A percentile compares a stretch with the other conserved stretches of the same genome.
Evolutionary conservation across 2,113 vertebrate species (phyloP).

Genomic region (Promerops cafer): DNA sequence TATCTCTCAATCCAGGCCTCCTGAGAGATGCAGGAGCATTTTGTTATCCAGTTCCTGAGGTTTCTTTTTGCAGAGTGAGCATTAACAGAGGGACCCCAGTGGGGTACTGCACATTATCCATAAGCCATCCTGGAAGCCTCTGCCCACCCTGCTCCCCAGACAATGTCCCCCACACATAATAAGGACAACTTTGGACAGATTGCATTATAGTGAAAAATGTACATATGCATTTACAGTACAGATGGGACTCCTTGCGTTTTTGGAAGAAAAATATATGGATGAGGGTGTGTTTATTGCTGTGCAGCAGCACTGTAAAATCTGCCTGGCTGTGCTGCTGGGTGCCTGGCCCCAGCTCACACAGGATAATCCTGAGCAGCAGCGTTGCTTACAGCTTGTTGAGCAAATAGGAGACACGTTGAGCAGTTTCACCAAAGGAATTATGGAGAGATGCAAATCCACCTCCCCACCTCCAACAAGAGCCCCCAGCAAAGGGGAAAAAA

Average conservation of each 20-base stretch:
- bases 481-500: not conserved
- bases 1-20: not conserved
- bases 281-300: not conserved
- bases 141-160: not conserved
- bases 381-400: not conserved
- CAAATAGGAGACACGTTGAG: not conserved
- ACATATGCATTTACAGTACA: not conserved
- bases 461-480: not conserved
- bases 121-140: not conserved
- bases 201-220: slow-evolving; percentile 17
- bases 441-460: not conserved
- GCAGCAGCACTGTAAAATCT: not conserved
- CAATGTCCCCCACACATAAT: not conserved
- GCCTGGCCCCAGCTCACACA: not conserved
- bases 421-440: not conserved
- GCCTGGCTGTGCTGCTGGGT: not conserved
- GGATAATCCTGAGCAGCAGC: not conserved
- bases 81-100: not conserved
- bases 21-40: slow-evolving; percentile 14
- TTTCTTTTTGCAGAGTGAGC: slow-evolving; percentile 26
- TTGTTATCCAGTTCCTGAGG: not conserved
- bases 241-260: not conserved
- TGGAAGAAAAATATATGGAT: not conserved
- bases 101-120: not conserved
- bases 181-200: slow-evolving; percentile 11